These are phyloP conservation scores for Sinopyrophorus schimmeli DNA, from an alignment of 2,888 invertebrate genomes.

Conservation along the genomic window DNA sequence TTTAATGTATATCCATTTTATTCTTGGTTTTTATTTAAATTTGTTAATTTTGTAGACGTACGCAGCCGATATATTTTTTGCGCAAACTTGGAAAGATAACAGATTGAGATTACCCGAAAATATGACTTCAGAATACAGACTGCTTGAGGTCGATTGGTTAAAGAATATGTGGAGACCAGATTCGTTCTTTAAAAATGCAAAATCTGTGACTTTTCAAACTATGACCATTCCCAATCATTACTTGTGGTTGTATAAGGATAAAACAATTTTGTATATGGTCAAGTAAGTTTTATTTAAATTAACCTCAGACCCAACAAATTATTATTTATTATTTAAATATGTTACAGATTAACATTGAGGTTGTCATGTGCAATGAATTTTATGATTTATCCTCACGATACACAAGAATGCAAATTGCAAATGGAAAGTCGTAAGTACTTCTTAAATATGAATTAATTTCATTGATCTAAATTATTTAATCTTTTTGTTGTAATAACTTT, in stretches of 20 bases:
- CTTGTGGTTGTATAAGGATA: slow-evolving; percentile 87
- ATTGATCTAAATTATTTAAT: too few species aligned
- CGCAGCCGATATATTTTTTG: slow-evolving; percentile 90
- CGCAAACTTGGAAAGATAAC: slow-evolving; percentile 92
- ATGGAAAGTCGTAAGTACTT: slow-evolving; percentile 92
- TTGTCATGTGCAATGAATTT: slow-evolving; percentile 95
- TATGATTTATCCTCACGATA: slow-evolving; percentile 91
- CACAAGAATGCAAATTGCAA: slow-evolving; percentile 90
- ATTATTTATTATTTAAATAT: background rate
- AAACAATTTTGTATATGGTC: slow-evolving; percentile 84
- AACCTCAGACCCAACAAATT: too few species aligned
- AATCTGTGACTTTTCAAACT: slow-evolving; percentile 90
- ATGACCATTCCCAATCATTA: slow-evolving; percentile 96
- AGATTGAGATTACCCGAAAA: slow-evolving; percentile 84
- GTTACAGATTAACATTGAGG: slow-evolving; percentile 73
- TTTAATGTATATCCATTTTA: too few species aligned
- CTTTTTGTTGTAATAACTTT: too few species aligned
- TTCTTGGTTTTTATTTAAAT: too few species aligned
- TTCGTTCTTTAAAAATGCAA: slow-evolving; percentile 92
- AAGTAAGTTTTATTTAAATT: slow-evolving; percentile 62
- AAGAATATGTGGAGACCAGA: slow-evolving; percentile 94
- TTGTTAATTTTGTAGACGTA: slow-evolving; percentile 71
- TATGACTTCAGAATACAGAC: slow-evolving; percentile 88
- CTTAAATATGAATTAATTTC: too few species aligned
- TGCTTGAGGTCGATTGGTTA: slow-evolving; percentile 87